phyloP scores from a whole-genome alignment of 2,797 vertebrate species.

The Peromyscus attwateri region DNA sequence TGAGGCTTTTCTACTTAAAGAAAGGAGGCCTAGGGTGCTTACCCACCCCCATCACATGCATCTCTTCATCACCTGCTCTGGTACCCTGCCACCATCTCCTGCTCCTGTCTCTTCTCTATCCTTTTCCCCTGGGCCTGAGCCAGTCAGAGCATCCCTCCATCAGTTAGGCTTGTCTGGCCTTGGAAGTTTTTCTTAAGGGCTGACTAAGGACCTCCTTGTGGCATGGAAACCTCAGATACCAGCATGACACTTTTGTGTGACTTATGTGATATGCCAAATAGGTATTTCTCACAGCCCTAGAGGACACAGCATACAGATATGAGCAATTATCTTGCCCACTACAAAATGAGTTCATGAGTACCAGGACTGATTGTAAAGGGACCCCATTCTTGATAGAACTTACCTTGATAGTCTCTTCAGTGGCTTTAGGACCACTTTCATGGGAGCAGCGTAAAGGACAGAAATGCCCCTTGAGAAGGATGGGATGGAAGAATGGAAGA shows the following conservation, averaged over 20 bases:
- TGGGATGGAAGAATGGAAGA: neutral
- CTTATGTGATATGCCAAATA: neutral
- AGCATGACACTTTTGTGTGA: neutral
- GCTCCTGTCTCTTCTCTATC: neutral
- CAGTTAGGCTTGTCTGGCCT: neutral
- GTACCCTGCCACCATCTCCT: neutral
- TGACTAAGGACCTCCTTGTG: neutral
- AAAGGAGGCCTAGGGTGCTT: neutral
- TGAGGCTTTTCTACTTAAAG: neutral
- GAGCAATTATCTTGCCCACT: rapidly evolving
- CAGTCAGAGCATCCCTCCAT: too few species aligned
- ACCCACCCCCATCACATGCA: rapidly evolving
- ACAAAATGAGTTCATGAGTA: neutral
- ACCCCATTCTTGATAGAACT: neutral
- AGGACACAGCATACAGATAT: neutral
- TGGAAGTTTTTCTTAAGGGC: neutral
- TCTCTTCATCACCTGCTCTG: neutral
- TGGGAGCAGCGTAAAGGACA: neutral
- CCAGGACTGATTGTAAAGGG: neutral
- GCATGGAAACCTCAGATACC: neutral
- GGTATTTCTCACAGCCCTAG: neutral
- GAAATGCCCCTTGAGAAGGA: neutral
- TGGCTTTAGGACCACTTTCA: neutral
- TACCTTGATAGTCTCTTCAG: neutral
- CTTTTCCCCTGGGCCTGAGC: too few species aligned